These are phyloP conservation scores for Baryphthengus martii DNA, from an alignment of 2,113 vertebrate species.

Conservation along the genomic window DNA sequence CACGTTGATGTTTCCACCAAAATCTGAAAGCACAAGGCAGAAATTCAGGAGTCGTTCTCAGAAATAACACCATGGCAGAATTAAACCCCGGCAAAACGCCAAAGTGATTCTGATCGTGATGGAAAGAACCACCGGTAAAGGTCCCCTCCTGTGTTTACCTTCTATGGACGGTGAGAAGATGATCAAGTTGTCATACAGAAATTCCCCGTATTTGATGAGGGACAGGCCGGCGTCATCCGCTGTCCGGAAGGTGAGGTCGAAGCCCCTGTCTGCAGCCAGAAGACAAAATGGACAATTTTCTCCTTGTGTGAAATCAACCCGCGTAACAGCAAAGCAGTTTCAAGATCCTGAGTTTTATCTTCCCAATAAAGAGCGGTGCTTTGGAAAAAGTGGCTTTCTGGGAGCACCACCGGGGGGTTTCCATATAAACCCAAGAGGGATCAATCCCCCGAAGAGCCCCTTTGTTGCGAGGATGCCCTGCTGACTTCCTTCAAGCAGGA, in stretches of 20 bases:
- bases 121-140: not conserved
- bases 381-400: not conserved
- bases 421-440: not conserved
- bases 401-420: not conserved
- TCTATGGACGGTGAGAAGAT: constrained; percentile 95
- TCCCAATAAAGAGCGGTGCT: rapidly evolving
- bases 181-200: constrained; percentile 92
- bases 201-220: constrained; percentile 96
- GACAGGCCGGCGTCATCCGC: constrained; percentile 91
- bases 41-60: not conserved
- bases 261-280: constrained; percentile 84
- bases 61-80: rapidly evolving
- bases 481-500: rapidly evolving
- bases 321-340: not conserved
- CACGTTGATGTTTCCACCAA: constrained; percentile 95
- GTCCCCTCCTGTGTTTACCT: constrained; percentile 66
- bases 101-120: rapidly evolving
- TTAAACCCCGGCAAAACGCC: rapidly evolving
- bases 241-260: constrained; percentile 90
- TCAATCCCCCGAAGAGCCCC: no score
- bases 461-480: rapidly evolving
- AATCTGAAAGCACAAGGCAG: constrained; percentile 78
- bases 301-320: rapidly evolving
- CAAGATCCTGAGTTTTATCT: not conserved
- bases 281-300: not conserved